These are phyloP conservation scores for Bucco capensis DNA, from an alignment of 2,113 vertebrate genomes.

Conservation along the genomic window DNA sequence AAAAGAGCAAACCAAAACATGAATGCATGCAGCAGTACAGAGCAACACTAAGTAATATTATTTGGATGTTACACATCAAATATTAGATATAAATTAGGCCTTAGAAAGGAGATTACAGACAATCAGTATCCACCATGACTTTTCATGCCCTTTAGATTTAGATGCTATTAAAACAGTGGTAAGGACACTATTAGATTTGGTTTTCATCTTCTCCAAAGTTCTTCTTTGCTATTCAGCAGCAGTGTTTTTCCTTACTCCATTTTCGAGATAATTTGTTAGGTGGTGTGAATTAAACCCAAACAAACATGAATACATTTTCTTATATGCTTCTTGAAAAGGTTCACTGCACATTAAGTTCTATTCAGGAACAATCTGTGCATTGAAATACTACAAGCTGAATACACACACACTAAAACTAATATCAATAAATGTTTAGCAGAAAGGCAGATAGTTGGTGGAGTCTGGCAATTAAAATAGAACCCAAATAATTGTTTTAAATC, in stretches of 20 bases:
- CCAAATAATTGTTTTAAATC: not conserved
- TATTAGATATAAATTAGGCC: not conserved
- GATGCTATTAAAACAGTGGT: not conserved
- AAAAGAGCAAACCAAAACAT: not conserved
- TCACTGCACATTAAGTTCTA: not conserved
- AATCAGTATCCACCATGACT: not conserved
- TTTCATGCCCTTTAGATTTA: not conserved
- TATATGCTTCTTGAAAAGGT: not conserved
- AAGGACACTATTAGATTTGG: not conserved
- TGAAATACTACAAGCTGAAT: not conserved
- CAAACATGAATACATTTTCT: not conserved
- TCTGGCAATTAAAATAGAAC: not conserved
- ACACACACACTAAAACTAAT: not conserved
- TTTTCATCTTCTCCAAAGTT: not conserved
- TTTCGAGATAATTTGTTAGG: not conserved
- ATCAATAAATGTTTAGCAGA: not conserved
- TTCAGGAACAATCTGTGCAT: not conserved
- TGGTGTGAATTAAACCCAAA: not conserved
- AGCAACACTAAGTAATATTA: not conserved
- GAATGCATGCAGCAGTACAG: slow-evolving; percentile 16
- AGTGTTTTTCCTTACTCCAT: not conserved
- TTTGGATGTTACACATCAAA: not conserved
- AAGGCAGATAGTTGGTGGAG: not conserved
- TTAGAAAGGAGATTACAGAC: not conserved
- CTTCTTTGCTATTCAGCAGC: not conserved